phyloP scores from a whole-genome alignment of 2,797 vertebrate genomes.

The Hippopotamyrus pictus region DNA sequence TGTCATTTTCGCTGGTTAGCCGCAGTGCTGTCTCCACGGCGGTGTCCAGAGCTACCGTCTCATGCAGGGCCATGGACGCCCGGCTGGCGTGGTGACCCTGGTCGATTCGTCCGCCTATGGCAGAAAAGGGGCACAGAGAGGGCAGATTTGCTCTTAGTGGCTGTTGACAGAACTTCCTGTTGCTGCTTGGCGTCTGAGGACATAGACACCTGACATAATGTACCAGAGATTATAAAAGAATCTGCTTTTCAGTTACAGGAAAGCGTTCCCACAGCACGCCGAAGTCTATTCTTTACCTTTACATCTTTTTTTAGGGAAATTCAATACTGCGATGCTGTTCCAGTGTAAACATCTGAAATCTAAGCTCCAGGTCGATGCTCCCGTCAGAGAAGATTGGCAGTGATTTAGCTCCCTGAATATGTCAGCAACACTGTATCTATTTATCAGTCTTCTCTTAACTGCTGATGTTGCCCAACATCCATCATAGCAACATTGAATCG shows the following conservation, averaged over 20 bases:
- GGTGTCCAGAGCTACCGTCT: constrained; percentile 56
- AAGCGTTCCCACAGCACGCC: constrained; percentile 37
- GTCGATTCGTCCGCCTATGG: constrained; percentile 67
- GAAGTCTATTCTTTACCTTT: constrained; percentile 45
- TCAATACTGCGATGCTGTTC: constrained; percentile 31
- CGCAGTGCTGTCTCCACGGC: constrained; percentile 58
- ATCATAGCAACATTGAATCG: neutral
- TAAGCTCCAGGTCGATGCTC: constrained; percentile 30
- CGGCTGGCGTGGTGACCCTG: constrained; percentile 62
- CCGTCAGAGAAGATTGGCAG: neutral
- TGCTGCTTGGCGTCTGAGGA: neutral
- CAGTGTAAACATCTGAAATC: constrained; percentile 42
- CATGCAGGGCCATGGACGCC: constrained; percentile 62
- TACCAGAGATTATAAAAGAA: neutral
- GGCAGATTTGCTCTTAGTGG: neutral
- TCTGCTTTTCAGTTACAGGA: constrained; percentile 1
- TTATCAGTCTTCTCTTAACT: neutral
- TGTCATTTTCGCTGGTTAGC: constrained; percentile 61
- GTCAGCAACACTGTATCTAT: neutral
- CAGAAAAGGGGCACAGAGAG: neutral
- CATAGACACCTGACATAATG: neutral
- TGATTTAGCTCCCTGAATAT: neutral
- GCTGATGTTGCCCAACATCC: neutral
- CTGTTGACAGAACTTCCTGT: neutral
- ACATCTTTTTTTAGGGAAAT: constrained; percentile 46